Evolutionary conservation across 2,888 invertebrate genomes (phyloP).

Genomic region (Pasiphila rectangulata): DNA sequence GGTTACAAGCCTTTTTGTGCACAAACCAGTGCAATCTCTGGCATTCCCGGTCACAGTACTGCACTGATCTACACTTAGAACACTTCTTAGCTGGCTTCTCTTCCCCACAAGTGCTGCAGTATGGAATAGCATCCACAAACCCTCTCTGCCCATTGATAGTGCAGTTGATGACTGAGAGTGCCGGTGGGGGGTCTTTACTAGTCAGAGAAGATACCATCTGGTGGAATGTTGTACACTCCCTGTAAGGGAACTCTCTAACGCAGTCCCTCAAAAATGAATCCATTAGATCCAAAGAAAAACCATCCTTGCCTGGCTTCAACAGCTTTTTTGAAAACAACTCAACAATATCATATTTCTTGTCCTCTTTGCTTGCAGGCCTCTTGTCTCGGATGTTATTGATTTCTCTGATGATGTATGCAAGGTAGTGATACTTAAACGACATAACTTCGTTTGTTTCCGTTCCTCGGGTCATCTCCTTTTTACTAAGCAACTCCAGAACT

Average conservation of each 20-base stretch:
- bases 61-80: slow-evolving; percentile 94
- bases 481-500: slow-evolving; percentile 91
- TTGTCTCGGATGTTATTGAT: slow-evolving; percentile 85
- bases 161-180: slow-evolving; percentile 86
- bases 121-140: slow-evolving; percentile 84
- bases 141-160: slow-evolving; percentile 94
- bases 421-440: slow-evolving; percentile 93
- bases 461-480: slow-evolving; percentile 91
- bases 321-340: slow-evolving; percentile 89
- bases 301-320: slow-evolving; percentile 87
- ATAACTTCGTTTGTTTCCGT: slow-evolving; percentile 93
- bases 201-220: slow-evolving; percentile 90
- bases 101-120: slow-evolving; percentile 93
- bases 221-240: slow-evolving; percentile 93
- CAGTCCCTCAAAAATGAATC: slow-evolving; percentile 90
- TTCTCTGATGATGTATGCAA: slow-evolving; percentile 87
- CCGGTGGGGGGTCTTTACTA: slow-evolving; percentile 86
- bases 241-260: slow-evolving; percentile 93
- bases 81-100: slow-evolving; percentile 96
- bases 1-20: slow-evolving; percentile 91
- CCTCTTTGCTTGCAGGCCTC: slow-evolving; percentile 76
- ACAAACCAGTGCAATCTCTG: slow-evolving; percentile 96
- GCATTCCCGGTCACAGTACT: slow-evolving; percentile 96
- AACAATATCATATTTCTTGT: slow-evolving; percentile 84
- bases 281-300: slow-evolving; percentile 83